Conservation (phyloP, 2,113 vertebrate genomes). For the Malaclemys terrapin region DNA sequence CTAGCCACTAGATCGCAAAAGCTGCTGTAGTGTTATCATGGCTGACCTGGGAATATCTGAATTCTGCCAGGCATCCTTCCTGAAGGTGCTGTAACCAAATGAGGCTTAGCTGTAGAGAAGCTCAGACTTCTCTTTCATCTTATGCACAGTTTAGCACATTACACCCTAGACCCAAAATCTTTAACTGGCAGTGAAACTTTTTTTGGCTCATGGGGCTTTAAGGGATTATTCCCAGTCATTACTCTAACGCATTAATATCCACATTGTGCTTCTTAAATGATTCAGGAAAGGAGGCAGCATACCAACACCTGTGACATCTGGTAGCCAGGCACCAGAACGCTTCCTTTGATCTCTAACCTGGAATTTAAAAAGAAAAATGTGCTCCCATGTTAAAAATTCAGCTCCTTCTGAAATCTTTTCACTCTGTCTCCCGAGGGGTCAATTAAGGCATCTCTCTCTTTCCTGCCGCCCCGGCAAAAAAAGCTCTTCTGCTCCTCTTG, state of each 20-base stretch:
- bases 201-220: constrained; percentile 2
- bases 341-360: not conserved
- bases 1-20: not conserved
- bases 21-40: not conserved
- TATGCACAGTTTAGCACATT: constrained; percentile 24
- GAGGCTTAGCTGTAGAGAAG: not conserved
- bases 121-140: not conserved
- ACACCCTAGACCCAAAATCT: not conserved
- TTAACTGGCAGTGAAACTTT: constrained; percentile 38
- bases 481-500: constrained; percentile 46
- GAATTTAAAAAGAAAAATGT: not conserved
- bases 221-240: constrained; percentile 40
- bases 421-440: constrained; percentile 66
- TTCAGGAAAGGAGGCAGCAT: constrained; percentile 3
- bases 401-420: constrained; percentile 42
- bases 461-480: constrained; percentile 67
- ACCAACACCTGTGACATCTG: not conserved
- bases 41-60: not conserved
- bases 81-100: not conserved
- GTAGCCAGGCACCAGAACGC: not conserved
- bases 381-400: constrained; percentile 52
- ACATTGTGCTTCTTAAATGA: not conserved
- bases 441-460: constrained; percentile 66
- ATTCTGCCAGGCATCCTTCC: not conserved
- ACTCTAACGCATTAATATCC: constrained; percentile 11